These are phyloP conservation scores for Luperina testacea DNA, from an alignment of 2,888 invertebrate genomes.

Conservation along the genomic window DNA sequence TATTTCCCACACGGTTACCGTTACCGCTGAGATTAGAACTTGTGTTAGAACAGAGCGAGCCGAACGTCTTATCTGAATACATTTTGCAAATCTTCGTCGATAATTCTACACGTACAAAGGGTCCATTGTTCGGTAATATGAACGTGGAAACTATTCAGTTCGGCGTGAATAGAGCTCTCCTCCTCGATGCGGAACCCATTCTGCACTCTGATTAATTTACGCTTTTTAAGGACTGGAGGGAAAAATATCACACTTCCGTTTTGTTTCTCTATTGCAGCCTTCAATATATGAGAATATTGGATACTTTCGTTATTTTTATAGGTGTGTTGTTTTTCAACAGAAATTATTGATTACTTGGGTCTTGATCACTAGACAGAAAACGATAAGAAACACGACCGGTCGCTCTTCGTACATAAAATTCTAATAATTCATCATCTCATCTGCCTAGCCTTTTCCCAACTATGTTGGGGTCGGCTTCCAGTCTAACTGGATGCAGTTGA, in stretches of 20 bases:
- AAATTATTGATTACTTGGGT: background rate
- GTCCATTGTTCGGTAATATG: conserved; percentile 60
- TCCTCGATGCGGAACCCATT: conserved; percentile 43
- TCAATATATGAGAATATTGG: conserved; percentile 3
- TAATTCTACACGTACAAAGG: conserved; percentile 61
- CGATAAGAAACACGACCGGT: background rate
- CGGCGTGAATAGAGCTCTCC: conserved; percentile 55
- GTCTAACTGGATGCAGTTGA: background rate
- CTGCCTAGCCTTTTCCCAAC: background rate
- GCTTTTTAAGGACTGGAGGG: conserved; percentile 7
- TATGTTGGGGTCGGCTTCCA: background rate
- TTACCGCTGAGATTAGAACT: conserved; percentile 26
- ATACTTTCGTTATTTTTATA: background rate
- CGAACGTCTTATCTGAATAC: conserved; percentile 50
- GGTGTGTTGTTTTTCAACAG: background rate
- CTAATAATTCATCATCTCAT: background rate
- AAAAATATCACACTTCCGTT: conserved; percentile 18
- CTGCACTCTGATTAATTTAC: conserved; percentile 60
- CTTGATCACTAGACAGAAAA: background rate
- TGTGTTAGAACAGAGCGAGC: conserved; percentile 9
- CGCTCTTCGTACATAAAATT: background rate
- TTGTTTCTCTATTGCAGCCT: background rate
- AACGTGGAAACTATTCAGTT: conserved; percentile 64
- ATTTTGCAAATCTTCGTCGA: conserved; percentile 58
- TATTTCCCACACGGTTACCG: conserved; percentile 18